Base-by-base conservation (phyloP, 2,888 invertebrate species). In the Drosophila incognita region DNA sequence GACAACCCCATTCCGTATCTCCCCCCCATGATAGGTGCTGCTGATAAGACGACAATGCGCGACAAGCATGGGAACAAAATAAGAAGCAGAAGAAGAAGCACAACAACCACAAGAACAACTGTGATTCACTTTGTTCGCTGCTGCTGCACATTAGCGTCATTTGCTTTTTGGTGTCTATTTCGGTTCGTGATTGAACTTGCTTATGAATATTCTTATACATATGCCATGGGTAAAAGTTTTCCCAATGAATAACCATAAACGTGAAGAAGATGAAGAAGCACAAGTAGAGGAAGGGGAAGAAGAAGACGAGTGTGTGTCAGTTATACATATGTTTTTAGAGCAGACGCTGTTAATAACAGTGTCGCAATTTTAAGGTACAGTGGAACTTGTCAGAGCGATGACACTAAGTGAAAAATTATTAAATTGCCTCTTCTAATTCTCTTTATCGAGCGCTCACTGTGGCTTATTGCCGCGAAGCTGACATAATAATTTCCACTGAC, bases 61-160 rank as follows among this genome's bases (percentile, higher is more conserved):
- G 40, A 40, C 56, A 40, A 29, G 51, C 49, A 13, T 48, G 36
- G 60, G 51, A 51, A 65, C 10, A 31, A 42, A 57, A 57, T 61
- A 69, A 60, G 63, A 79, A 79, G 56, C 73, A 48, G 35, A 33
- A 59, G 35, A 35, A 42, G 21, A 18, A 46, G n/a, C 15, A 15
- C 18, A 36, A n/a, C n/a, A 48, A 56, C 4, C 33, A 33, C 18
- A 51, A 21, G 53, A 40, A 31, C 27, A 42, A 42, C 60, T 61
- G 69, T 79, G 72, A 76, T 80, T 81, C 76, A 76, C 60, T 29
- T 69, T 66, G n/a, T n/a, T 49, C 18, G 60, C 48, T 18, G 18
- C 49, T 13, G 15, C 33, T 27, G 27, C 13, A 54, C 61, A 69
- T 74, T 74, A 75, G 60, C 74, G 63, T 63, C 27, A 69, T 56